Evolutionary conservation across 2,888 invertebrate species (phyloP), one percentile per base, ranked within the genome.

Genomic region (Brachycybe producta): DNA sequence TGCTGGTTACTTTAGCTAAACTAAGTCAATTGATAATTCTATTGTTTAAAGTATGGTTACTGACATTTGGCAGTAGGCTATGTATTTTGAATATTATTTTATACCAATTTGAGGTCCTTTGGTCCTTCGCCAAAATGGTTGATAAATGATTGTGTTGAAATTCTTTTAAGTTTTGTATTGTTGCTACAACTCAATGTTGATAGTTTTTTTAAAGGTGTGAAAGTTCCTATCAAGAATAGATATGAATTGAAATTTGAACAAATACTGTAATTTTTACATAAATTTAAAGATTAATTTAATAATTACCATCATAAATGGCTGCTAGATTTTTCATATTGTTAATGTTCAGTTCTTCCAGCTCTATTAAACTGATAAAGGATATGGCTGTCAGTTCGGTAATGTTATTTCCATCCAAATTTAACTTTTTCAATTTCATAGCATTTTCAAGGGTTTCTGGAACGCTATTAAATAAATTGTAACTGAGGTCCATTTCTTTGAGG

Each of bases 361-460:
- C 8, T 3, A 3, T 19, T 1, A 51, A 21, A 17, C 39, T 45
- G 13, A 30, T 38, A 24, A 51, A 51, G 3, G 51, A 51, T 1
- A 15, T 11, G 15, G 44, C 45, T n/a, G 28, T 32, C 13, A 51
- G 32, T 21, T 39, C 36, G 19, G 17, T 11, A 21, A 51, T 51
- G 19, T 38, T 44, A 46, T 51, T 51, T 7, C 21, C 13, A 13
- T 35, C 27, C 28, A 51, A 39, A 13, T 28, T 38, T 23, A 51
- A 39, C 5, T 35, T 26, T 1, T 11, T 26, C 17, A 51, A 17
- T 23, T 45, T 23, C 13, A 17, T 19, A 23, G 38, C 39, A n/a
- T 39, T n/a, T 24, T 45, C 17, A 11, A 51, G 5, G 3, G 46
- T 45, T 8, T 45, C 30, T 3, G 51, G 51, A n/a, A 51, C 51